Base-by-base conservation (phyloP, 2,888 invertebrate species). In the Metellina segmentata region DNA sequence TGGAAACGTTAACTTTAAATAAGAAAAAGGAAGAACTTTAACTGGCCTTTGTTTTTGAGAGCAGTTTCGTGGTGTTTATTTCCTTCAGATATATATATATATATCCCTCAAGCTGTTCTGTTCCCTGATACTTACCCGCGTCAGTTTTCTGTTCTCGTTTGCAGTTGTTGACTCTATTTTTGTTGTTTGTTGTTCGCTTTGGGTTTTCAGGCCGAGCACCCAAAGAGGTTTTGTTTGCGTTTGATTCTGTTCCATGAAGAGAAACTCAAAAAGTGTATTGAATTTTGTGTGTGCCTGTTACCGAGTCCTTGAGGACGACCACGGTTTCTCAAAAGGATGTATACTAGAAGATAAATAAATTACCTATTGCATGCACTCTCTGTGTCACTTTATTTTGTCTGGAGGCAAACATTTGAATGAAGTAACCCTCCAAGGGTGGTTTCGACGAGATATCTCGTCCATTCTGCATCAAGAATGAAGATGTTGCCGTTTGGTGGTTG, bases 261-360 rank as follows among this genome's bases (percentile, higher is more conserved):
- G 48, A 75, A 34, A 34, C 34, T 34, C 34, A 34, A 7, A 78
- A 87, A 83, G 49, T 75, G 34, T 81, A 83, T 53, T 83, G 86
- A 77, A 82, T 87, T 78, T 87, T 86, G 70, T 91, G 87, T 87
- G 79, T 87, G 87, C 53, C n/a, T 78, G 82, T n/a, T 81, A 61
- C 48, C 48, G 77, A 82, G 87, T 87, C 87, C 91, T 91, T 69
- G 61, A 78, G 82, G 70, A 91, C 83, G 51, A 75, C 81, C 34
- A 52, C 86, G 90, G 81, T 82, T 77, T 78, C 87, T 81, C 78
- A 61, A 61, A 83, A 87, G 82, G 83, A 91, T 91, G 87, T 91
- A 61, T 87, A 87, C 83, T 88, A 81, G 82, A 87, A 52, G 82
- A 91, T 69, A 87, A 91, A 91, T 91, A 91, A 91, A 91, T 87